Evolutionary conservation across 2,113 vertebrate genomes (phyloP).

Genomic region (Daboia siamensis): DNA sequence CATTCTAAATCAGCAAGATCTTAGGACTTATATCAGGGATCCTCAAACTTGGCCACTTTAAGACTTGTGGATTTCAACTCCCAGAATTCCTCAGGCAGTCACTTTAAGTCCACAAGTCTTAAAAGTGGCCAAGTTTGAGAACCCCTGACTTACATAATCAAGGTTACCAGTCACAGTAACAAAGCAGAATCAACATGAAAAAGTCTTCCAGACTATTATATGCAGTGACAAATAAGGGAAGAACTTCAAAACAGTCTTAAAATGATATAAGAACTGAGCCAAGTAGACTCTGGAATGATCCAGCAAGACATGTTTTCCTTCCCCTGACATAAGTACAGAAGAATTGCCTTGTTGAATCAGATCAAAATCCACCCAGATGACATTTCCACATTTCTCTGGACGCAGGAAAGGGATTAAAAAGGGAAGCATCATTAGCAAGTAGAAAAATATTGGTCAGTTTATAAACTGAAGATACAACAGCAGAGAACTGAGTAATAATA

Average conservation of each 20-base stretch:
- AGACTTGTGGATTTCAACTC: too few species aligned
- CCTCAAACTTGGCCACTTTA: too few species aligned
- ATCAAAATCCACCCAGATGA: not conserved
- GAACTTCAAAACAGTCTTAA: too few species aligned
- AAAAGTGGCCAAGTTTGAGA: too few species aligned
- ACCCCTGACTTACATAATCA: not conserved
- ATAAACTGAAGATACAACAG: constrained; percentile 9
- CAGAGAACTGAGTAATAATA: constrained; percentile 19
- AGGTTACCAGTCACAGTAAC: not conserved
- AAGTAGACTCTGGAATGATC: not conserved
- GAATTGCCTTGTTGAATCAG: not conserved
- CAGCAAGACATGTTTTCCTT: not conserved
- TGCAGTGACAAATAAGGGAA: not conserved
- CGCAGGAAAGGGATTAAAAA: not conserved
- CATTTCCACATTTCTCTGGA: not conserved
- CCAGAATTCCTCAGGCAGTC: too few species aligned
- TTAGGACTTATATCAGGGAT: not conserved
- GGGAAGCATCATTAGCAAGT: not conserved
- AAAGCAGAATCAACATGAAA: not conserved
- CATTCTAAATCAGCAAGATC: not conserved
- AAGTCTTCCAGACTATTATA: not conserved
- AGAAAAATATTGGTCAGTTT: constrained; percentile 25
- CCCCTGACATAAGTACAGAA: not conserved
- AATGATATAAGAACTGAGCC: not conserved
- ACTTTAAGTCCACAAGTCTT: too few species aligned